Evolutionary conservation across 2,113 vertebrate genomes (phyloP).

Genomic region (Nothoprocta pentlandii): DNA sequence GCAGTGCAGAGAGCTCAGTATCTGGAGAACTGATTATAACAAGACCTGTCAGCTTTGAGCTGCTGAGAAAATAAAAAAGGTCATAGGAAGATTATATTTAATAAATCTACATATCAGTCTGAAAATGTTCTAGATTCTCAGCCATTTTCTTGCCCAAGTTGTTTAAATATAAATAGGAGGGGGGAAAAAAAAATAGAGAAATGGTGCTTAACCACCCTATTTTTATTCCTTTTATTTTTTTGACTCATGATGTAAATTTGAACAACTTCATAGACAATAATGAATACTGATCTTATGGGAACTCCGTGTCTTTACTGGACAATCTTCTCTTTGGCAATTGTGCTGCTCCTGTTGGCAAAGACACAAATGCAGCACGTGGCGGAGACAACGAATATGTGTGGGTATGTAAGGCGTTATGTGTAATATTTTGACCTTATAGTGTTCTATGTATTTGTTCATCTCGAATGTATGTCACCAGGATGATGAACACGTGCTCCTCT

Average conservation of each 20-base stretch:
- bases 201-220: neutral
- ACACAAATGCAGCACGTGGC: conserved; percentile 19
- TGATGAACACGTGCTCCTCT: neutral
- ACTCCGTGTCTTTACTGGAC: neutral
- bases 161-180: neutral
- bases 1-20: neutral
- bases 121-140: neutral
- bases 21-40: neutral
- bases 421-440: neutral
- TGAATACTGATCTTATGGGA: neutral
- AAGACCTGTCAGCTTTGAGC: neutral
- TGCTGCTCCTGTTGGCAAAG: neutral
- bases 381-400: neutral
- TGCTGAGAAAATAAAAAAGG: neutral
- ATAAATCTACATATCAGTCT: neutral
- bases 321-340: neutral
- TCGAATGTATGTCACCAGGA: neutral
- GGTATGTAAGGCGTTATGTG: neutral
- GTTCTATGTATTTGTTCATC: neutral
- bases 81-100: neutral
- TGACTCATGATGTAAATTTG: neutral
- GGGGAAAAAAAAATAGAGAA: neutral
- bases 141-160: neutral
- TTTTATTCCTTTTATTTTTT: neutral
- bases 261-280: neutral